Conservation (phyloP, 2,888 invertebrate genomes). For the Himalopsyche japonica region DNA sequence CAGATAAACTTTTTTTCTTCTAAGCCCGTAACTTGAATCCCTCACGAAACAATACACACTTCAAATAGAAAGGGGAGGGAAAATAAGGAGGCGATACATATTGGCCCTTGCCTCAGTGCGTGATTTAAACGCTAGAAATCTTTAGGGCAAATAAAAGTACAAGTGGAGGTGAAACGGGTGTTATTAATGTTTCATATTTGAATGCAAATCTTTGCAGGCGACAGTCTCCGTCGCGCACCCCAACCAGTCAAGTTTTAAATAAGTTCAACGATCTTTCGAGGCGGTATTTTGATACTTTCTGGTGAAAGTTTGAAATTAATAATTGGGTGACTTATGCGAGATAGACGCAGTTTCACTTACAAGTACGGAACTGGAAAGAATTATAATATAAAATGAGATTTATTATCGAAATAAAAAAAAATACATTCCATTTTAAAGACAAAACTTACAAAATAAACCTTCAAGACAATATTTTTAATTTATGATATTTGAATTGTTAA, state of each 20-base stretch:
- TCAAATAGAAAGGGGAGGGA: background rate
- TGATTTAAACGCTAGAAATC: slow-evolving; percentile 11
- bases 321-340: background rate
- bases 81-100: background rate
- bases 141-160: background rate
- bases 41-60: background rate
- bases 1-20: too few species aligned
- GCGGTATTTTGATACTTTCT: background rate
- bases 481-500: too few species aligned
- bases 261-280: background rate
- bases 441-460: too few species aligned
- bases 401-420: too few species aligned
- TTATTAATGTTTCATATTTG: background rate
- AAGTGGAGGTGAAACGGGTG: background rate
- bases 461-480: too few species aligned
- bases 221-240: background rate
- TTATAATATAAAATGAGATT: too few species aligned
- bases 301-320: background rate
- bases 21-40: background rate
- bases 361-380: too few species aligned
- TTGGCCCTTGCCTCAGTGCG: slow-evolving; percentile 7
- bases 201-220: background rate
- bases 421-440: too few species aligned
- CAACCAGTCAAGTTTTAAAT: background rate
- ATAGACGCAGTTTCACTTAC: background rate